These are phyloP conservation scores for Drosophila repleta DNA, from an alignment of 1,140 invertebrate species.

Conservation along the genomic window DNA sequence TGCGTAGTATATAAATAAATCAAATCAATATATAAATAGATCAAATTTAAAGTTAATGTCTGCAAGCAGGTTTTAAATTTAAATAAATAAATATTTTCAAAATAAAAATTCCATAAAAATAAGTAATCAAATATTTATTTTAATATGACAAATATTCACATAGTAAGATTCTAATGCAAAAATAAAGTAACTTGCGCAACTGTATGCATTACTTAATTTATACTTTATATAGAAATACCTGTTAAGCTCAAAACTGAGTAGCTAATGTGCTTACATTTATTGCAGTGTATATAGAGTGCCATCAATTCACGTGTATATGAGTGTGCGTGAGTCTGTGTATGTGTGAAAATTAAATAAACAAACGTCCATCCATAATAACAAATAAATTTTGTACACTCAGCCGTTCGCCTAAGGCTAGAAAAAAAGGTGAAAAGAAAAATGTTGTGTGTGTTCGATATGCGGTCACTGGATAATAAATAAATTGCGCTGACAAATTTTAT, in stretches of 20 bases:
- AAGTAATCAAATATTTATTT: too few relatives aligned
- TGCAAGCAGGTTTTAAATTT: too few relatives aligned
- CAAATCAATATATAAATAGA: too few relatives aligned
- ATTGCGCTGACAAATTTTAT: constrained; percentile 51
- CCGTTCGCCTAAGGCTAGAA: neutral
- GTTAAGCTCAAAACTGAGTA: neutral
- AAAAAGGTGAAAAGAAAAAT: neutral
- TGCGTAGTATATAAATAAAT: too few relatives aligned
- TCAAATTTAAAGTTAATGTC: too few relatives aligned
- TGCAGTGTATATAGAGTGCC: constrained; percentile 13
- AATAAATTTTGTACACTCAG: neutral
- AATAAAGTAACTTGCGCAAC: too few relatives aligned
- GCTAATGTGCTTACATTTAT: neutral
- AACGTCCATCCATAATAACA: constrained; percentile 15
- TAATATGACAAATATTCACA: too few relatives aligned
- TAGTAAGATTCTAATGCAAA: too few relatives aligned
- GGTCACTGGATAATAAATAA: constrained; percentile 43
- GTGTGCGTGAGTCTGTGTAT: neutral
- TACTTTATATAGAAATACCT: too few relatives aligned
- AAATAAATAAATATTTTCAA: too few relatives aligned
- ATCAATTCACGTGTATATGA: constrained; percentile 4
- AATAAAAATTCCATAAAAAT: too few relatives aligned
- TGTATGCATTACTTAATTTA: too few relatives aligned
- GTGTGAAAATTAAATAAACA: constrained; percentile 14
- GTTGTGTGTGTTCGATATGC: constrained; percentile 17